A percentile compares a stretch with the other conserved stretches of the same genome.
phyloP scores from a whole-genome alignment of 2,797 vertebrate genomes.

The Anguilla pacifica region DNA sequence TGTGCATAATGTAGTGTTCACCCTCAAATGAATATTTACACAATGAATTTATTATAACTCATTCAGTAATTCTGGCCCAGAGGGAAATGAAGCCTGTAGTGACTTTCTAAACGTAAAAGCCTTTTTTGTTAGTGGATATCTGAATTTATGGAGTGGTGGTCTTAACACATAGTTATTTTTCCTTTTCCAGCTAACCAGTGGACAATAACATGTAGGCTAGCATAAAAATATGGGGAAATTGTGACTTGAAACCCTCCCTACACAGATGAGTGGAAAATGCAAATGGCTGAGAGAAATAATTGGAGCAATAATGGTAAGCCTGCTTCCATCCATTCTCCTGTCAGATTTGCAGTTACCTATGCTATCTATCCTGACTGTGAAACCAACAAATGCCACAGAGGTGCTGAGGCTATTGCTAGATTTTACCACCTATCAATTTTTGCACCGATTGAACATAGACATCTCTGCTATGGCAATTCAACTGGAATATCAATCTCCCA shows the following conservation, averaged over 20 bases:
- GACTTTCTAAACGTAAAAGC: neutral
- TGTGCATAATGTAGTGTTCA: neutral
- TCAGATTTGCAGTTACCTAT: neutral
- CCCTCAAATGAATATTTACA: neutral
- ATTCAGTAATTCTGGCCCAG: neutral
- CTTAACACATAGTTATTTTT: neutral
- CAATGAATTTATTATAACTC: neutral
- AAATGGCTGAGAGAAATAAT: slow-evolving; percentile 6
- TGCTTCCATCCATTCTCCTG: slow-evolving; percentile 2
- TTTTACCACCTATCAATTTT: neutral
- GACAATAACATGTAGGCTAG: neutral
- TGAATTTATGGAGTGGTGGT: neutral
- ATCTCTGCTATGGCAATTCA: neutral
- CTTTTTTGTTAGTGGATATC: neutral
- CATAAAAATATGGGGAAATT: neutral
- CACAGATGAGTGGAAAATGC: neutral
- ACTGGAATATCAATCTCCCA: neutral
- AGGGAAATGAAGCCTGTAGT: neutral
- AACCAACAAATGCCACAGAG: neutral
- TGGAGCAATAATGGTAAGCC: neutral
- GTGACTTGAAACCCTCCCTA: neutral
- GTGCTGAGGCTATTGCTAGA: slow-evolving; percentile 3
- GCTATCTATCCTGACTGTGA: slow-evolving; percentile 2
- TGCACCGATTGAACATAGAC: neutral
- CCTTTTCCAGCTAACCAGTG: neutral